Percentiles rank a stretch among this genome's conserved stretches.
phyloP scores from a whole-genome alignment of 2,113 vertebrate genomes.

The Platycercus adscitus region DNA sequence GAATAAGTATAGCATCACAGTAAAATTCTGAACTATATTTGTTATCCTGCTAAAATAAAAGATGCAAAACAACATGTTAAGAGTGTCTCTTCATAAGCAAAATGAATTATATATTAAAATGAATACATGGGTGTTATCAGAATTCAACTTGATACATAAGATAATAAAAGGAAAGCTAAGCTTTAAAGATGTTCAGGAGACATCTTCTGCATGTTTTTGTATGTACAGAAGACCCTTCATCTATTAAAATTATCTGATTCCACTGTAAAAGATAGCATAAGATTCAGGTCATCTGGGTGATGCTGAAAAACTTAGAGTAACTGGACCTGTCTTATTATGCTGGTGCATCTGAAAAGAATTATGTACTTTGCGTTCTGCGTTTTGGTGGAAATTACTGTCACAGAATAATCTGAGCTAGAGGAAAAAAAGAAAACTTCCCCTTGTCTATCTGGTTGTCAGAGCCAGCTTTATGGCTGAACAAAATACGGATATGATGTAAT shows the following conservation, averaged over 20 bases:
- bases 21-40: background rate
- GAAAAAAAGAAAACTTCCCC: background rate
- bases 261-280: background rate
- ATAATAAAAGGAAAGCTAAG: background rate
- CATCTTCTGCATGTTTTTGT: background rate
- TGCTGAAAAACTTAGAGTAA: background rate
- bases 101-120: background rate
- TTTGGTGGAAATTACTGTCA: background rate
- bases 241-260: background rate
- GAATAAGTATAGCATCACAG: background rate
- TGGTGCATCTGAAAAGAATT: background rate
- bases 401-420: background rate
- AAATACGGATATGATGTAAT: background rate
- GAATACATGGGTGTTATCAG: background rate
- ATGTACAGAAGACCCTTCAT: background rate
- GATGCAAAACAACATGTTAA: background rate
- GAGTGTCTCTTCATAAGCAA: background rate
- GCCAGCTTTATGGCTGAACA: background rate
- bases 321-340: background rate
- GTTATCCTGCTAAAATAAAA: background rate
- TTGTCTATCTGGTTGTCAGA: background rate
- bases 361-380: accelerated
- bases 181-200: background rate
- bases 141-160: background rate
- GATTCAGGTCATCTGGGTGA: background rate